These are phyloP conservation scores for Benitochromis conjunctus DNA, from an alignment of 2,113 vertebrate genomes.

Conservation along the genomic window DNA sequence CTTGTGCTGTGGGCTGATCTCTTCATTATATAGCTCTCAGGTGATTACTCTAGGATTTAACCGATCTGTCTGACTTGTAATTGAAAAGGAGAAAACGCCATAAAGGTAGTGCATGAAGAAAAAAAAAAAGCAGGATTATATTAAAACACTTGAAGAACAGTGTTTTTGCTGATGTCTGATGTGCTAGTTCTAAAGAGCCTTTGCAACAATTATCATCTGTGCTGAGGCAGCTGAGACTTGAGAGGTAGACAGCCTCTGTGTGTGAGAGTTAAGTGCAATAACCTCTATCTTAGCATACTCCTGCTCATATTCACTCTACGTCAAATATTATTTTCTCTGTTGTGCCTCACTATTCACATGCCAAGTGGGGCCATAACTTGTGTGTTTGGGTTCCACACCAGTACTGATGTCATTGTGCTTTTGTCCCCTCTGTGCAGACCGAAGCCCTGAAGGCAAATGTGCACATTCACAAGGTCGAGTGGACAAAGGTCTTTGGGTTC, in stretches of 20 bases:
- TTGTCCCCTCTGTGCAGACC: slow-evolving; percentile 41
- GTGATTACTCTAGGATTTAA: slow-evolving; percentile 78
- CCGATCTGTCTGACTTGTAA: slow-evolving; percentile 70
- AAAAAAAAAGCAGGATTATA: not conserved
- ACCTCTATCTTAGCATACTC: not conserved
- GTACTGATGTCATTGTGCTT: slow-evolving; percentile 43
- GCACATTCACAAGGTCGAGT: slow-evolving; percentile 56
- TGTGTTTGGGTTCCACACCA: slow-evolving; percentile 36
- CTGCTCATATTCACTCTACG: not conserved
- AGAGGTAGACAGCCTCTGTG: not conserved
- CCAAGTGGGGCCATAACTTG: slow-evolving; percentile 64
- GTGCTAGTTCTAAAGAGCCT: not conserved
- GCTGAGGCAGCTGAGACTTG: not conserved
- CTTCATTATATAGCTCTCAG: slow-evolving; percentile 76
- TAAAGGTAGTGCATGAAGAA: slow-evolving; percentile 17
- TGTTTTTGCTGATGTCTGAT: not conserved
- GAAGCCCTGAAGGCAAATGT: slow-evolving; percentile 54
- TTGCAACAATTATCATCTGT: not conserved
- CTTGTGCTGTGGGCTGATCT: slow-evolving; percentile 79
- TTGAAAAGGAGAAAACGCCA: slow-evolving; percentile 78
- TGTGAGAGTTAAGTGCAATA: not conserved
- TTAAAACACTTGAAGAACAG: not conserved
- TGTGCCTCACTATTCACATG: slow-evolving; percentile 32
- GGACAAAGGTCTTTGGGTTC: slow-evolving; percentile 43
- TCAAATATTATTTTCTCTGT: not conserved